Conservation (phyloP, 2,797 vertebrate genomes). For the Ctenopoma multispine region DNA sequence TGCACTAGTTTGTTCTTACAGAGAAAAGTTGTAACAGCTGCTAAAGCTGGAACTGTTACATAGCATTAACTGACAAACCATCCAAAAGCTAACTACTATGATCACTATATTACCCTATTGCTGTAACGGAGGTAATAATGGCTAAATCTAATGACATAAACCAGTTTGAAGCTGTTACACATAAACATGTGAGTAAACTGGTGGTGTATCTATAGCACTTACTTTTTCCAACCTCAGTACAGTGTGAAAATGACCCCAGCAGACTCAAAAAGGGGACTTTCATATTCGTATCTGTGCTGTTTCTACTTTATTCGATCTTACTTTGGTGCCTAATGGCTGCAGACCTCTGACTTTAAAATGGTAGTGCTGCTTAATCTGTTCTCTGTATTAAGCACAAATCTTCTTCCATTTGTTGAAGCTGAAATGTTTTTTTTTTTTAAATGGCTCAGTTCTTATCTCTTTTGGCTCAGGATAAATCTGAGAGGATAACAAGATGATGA, state of each 20-base stretch:
- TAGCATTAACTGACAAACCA: too few relatives aligned
- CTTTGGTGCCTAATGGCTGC: constrained; percentile 49
- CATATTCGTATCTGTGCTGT: constrained; percentile 32
- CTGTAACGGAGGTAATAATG: too few relatives aligned
- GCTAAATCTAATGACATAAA: too few relatives aligned
- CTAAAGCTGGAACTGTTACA: too few relatives aligned
- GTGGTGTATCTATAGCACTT: neutral
- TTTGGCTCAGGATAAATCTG: constrained; percentile 41
- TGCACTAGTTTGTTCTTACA: too few relatives aligned
- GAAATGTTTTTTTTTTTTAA: constrained; percentile 76
- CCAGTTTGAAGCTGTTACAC: too few relatives aligned
- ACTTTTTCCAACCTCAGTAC: neutral
- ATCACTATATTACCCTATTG: too few relatives aligned
- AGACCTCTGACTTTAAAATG: constrained; percentile 67
- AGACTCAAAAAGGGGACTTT: neutral
- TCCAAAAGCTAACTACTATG: too few relatives aligned
- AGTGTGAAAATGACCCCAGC: neutral
- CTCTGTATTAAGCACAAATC: constrained; percentile 67
- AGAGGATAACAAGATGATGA: constrained; percentile 51
- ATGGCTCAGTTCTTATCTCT: constrained; percentile 48
- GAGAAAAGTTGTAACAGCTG: too few relatives aligned
- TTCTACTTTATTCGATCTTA: constrained; percentile 47
- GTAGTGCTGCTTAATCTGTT: constrained; percentile 71
- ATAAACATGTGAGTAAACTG: too few relatives aligned
- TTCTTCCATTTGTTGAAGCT: constrained; percentile 71